These are phyloP conservation scores for Papilio demoleus DNA, from an alignment of 2,888 invertebrate species.

Conservation along the genomic window DNA sequence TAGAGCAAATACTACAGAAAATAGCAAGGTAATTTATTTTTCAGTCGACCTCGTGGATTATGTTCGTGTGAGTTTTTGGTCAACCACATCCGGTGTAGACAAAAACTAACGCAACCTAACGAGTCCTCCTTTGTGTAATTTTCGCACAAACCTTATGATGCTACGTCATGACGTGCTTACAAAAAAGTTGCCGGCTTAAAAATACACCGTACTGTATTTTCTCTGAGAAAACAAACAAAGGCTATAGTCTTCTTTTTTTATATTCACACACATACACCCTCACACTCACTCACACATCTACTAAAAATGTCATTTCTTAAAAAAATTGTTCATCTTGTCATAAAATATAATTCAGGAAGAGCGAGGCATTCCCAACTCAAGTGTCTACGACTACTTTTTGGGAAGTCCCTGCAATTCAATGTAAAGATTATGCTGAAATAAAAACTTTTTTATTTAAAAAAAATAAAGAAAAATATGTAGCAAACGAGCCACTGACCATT, in stretches of 20 bases:
- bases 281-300: too few species aligned
- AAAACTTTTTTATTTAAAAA: too few species aligned
- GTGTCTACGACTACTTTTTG: too few species aligned
- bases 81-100: constrained; percentile 14
- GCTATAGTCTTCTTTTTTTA: not conserved
- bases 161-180: not conserved
- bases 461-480: too few species aligned
- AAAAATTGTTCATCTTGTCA: too few species aligned
- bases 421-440: too few species aligned
- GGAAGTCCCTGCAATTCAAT: too few species aligned
- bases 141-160: constrained; percentile 20
- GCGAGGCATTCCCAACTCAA: too few species aligned
- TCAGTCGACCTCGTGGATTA: constrained; percentile 1
- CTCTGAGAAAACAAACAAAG: not conserved
- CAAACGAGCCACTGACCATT: too few species aligned
- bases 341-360: too few species aligned
- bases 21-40: not conserved
- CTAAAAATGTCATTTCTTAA: too few species aligned
- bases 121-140: constrained; percentile 3
- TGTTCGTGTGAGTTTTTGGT: constrained; percentile 4
- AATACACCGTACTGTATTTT: not conserved
- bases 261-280: not conserved
- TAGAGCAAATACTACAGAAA: not conserved
- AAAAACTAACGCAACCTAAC: constrained; percentile 14
- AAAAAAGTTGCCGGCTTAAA: not conserved